Base-by-base conservation (phyloP, 2,888 invertebrate genomes). In the Platycheirus albimanus region DNA sequence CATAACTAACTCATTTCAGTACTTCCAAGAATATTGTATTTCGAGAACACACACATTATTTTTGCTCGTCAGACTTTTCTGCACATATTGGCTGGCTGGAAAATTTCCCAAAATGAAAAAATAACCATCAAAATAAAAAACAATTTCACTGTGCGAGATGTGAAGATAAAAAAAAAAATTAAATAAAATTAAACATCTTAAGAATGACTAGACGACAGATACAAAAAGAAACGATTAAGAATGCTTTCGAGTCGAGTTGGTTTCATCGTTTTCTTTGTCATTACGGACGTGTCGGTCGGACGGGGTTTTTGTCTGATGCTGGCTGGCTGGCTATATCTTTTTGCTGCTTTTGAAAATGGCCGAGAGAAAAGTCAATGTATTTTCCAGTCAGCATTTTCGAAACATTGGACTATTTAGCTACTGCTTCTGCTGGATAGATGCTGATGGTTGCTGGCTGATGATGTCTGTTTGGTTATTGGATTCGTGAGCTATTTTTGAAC, bases 151-250 rank as follows among this genome's bases (percentile, higher is more conserved):
- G 41, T 8, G 66, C 13, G 41, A 58, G 41, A 24, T 58, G 41
- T 28, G 24, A 28, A 58, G 10, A 58, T 19, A 54, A 54, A n/a
- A 54, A 36, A 43, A 13, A 33, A 45, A 66, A 66, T n/a, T n/a
- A n/a, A 51, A 64, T n/a, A 66, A 72, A 83, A 78, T 49, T 15
- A 66, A 72, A 78, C 41, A 69, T 78, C 54, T 61, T 71, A 52
- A 58, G 83, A 78, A 78, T 63, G 83, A 74, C 83, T 83, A 83
- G 83, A 83, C 83, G 78, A 78, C 83, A 78, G 71, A 78, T 74
- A 83, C 72, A 33, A 67, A 78, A 78, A 78, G 43, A 43, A 74
- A 74, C 67, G 47, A 67, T 72, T 70, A 67, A 66, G 64, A 71
- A 66, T 66, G 51, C 38, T 78, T 78, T 72, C 54, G 58, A 74